Evolutionary conservation across 1,140 invertebrate genomes (phyloP), one percentile per base, ranked within the genome.

Genomic region (Tetramorium alpestre): DNA sequence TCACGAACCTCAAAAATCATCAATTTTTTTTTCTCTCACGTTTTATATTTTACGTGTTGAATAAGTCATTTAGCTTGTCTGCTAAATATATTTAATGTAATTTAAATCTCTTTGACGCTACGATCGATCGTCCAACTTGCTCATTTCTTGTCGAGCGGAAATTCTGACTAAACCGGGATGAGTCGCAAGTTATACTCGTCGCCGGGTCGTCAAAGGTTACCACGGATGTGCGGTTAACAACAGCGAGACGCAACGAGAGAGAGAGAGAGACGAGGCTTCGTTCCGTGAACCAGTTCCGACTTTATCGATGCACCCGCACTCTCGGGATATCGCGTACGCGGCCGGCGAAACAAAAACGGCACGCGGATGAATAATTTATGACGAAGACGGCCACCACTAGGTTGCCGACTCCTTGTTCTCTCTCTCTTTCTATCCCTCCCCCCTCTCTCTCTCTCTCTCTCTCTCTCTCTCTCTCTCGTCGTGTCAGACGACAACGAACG

Each of bases 291-390:
- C 84, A 77, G 75, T 76, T 77, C 73, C 84, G 62, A 78, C 84
- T 76, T 85, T 78, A 78, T 77, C 84, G 84, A 85, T 76, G 75
- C 84, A 65, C 72, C 73, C 84, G 72, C 75, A 85, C 84, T 77
- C 84, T 56, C 80, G 80, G 80, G 54, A 75, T 84, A 84, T 84
- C 80, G 80, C 80, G 28, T 75, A 84, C 80, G 77, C 77, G 80
- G 80, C 41, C 56, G 54, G 54, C 54, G 54, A 73, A 73, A 75
- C 80, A 84, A 84, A 84, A 84, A 84, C 80, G 80, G 80, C 69
- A 84, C 69, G 54, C 69, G 54, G 80, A 84, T 84, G 80, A 84
- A 84, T 84, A 84, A 84, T 84, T 84, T 84, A 84, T 84, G 80
- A 73, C 69, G 38, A 67, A 33, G 73, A 77, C 84, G 44, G n/a